Evolutionary conservation across 2,888 invertebrate genomes (phyloP), one percentile per base, ranked within the genome.

Genomic region (Spodoptera littoralis): DNA sequence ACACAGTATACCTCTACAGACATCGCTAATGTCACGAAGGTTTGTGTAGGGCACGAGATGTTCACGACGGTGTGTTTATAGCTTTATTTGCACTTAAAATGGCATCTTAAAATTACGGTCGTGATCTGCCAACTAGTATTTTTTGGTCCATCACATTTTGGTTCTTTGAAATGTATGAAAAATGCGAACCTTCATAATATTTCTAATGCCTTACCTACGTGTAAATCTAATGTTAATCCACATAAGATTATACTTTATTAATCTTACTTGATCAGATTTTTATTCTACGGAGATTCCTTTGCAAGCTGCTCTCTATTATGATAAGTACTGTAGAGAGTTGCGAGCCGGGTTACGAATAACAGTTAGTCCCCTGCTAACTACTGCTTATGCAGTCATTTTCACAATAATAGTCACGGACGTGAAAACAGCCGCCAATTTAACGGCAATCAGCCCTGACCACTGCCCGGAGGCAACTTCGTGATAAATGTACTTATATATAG

Each of bases 61-160:
- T 48, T 65, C 77, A 79, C 80, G 78, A 76, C 43, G 12, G 24
- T 53, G 46, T 65, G 60, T 76, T 65, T 61, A 71, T 66, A 44
- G 60, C 72, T 76, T 74, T 80, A 78, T 79, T 76, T 70, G 61
- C 30, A n/a, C 58, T 48, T 57, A 47, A 63, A 59, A 56, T 62
- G 52, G 68, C 43, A 22, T 18, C 43, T n/a, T 45, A 49, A 56
- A 59, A 63, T 56, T 49, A 43, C 11, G 13, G 1, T 59, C 58
- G 68, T 71, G 70, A 67, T 62, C 36, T 61, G 62, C 54, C 67
- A 27, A 22, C 6, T 9, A 13, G 0, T 61, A 51, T 56, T 52
- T 65, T 49, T 60, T 53, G 27, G 52, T 65, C 27, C 3, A 36
- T 27, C 9, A 22, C 43, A 46, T 53, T 62, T 43, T 24, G n/a